These are phyloP conservation scores for Saccostrea glomerata DNA, from an alignment of 1,140 invertebrate genomes.

Conservation along the genomic window DNA sequence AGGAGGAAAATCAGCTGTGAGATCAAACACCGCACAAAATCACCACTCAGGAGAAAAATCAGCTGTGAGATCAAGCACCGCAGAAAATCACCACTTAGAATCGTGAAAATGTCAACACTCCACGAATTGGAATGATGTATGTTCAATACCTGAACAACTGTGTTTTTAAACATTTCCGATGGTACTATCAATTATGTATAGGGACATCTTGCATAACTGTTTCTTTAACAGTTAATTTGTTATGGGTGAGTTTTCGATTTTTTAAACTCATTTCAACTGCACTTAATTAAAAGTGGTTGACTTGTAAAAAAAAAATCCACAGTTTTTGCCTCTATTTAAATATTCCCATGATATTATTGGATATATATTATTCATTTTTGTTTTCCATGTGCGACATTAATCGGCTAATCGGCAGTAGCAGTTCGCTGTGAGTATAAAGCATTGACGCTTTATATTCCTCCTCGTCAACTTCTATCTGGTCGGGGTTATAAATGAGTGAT, in stretches of 20 bases:
- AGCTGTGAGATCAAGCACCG: too few species aligned
- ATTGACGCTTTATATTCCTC: not conserved
- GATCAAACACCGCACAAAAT: too few species aligned
- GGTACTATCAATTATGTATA: slow-evolving; percentile 6
- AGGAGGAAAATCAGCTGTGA: not conserved
- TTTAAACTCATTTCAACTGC: not conserved
- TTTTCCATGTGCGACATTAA: not conserved
- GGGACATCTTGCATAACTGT: not conserved
- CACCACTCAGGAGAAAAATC: not conserved
- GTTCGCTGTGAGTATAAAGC: not conserved
- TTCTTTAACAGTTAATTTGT: not conserved
- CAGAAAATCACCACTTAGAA: not conserved
- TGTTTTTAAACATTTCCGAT: slow-evolving; percentile 34
- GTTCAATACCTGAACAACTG: not conserved
- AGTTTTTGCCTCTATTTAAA: not conserved
- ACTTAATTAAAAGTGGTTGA: not conserved
- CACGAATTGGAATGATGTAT: not conserved
- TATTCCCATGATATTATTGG: not conserved
- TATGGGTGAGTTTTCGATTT: not conserved
- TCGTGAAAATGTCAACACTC: not conserved
- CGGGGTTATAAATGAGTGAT: too few species aligned
- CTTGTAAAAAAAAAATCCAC: not conserved
- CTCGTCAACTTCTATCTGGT: too few species aligned
- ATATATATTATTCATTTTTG: slow-evolving; percentile 12
- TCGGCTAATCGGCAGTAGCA: not conserved